Conservation (phyloP, 30 jellyfish, hydroid and myxozoan genomes). For the Rhopilema esculentum region DNA sequence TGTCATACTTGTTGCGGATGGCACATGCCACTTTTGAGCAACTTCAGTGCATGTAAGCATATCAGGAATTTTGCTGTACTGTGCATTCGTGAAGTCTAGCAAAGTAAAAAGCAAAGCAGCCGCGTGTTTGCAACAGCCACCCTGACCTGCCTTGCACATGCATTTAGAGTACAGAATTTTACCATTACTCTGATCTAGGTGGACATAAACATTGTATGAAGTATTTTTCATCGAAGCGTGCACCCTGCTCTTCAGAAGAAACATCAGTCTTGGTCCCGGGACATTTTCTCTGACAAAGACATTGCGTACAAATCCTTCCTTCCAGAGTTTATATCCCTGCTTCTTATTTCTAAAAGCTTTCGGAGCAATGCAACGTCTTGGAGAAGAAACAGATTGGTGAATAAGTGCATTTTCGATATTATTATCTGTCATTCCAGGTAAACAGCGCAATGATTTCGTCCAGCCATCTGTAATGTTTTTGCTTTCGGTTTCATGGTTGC, state of each 20-base stretch:
- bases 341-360: slow-evolving; percentile 11
- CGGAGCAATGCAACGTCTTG: slow-evolving; percentile 3
- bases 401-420: slow-evolving; percentile 1
- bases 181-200: slow-evolving; percentile 21
- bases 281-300: background rate
- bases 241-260: slow-evolving; percentile 39
- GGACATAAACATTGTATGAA: slow-evolving; percentile 5
- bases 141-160: slow-evolving; percentile 48
- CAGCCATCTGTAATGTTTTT: background rate
- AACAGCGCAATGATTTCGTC: background rate
- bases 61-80: background rate
- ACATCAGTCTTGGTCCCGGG: background rate
- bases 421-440: background rate
- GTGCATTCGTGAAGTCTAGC: slow-evolving; percentile 29
- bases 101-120: slow-evolving; percentile 30
- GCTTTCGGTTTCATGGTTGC: background rate
- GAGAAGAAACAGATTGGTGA: background rate
- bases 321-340: slow-evolving; percentile 43
- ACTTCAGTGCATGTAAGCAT: slow-evolving; percentile 20
- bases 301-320: slow-evolving; percentile 26
- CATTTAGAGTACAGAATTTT: background rate
- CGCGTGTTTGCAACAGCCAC: slow-evolving; percentile 64
- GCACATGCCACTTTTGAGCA: slow-evolving; percentile 13
- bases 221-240: slow-evolving; percentile 4
- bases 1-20: slow-evolving; percentile 3